A percentile compares a stretch with the other conserved stretches of the same genome.
phyloP scores from a whole-genome alignment of 2,113 vertebrate species.

The Nerophis ophidion region DNA sequence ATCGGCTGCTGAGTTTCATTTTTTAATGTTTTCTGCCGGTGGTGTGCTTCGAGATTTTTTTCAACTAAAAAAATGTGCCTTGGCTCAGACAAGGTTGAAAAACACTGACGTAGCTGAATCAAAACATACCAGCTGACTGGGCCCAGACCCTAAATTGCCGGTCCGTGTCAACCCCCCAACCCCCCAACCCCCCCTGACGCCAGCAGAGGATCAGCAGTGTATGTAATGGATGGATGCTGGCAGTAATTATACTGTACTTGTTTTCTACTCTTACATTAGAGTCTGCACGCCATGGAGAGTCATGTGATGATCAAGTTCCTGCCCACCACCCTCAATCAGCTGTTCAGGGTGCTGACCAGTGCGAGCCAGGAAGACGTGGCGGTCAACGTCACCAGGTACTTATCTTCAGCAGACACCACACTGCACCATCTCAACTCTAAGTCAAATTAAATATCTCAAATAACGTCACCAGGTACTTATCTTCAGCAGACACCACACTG shows the following conservation, averaged over 20 bases:
- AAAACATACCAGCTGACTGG: neutral
- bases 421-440: too few relatives aligned
- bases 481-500: too few relatives aligned
- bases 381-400: conserved; percentile 92
- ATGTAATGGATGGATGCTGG: neutral
- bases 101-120: too few relatives aligned
- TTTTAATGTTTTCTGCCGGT: too few relatives aligned
- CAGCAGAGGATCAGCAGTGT: neutral
- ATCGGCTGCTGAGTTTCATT: too few relatives aligned
- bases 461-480: too few relatives aligned
- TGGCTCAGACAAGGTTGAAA: too few relatives aligned
- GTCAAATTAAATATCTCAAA: too few relatives aligned
- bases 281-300: conserved; percentile 94
- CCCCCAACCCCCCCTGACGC: neutral
- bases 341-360: conserved; percentile 91
- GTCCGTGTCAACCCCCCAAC: neutral
- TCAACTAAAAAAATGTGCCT: too few relatives aligned
- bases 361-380: conserved; percentile 91
- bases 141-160: neutral
- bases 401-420: neutral
- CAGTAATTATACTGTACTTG: neutral
- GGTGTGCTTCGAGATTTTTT: too few relatives aligned
- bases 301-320: conserved; percentile 97
- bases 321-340: conserved; percentile 91
- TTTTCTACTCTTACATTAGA: conserved; percentile 60